Percentiles rank a stretch among this genome's conserved stretches.
Evolutionary conservation across 2,888 invertebrate genomes (phyloP).

Genomic region (Plutella xylostella): DNA sequence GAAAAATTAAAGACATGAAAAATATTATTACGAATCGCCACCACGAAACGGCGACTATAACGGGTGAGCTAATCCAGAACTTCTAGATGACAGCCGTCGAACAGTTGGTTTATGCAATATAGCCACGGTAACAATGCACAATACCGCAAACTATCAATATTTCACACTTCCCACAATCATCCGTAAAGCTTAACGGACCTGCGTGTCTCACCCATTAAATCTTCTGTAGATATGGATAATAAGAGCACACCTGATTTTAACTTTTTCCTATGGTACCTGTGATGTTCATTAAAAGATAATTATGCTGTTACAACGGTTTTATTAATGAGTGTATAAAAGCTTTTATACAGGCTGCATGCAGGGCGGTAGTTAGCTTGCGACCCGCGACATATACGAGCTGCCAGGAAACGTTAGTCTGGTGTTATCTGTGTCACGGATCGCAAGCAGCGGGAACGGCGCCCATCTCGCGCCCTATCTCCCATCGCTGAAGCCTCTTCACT

Average conservation of each 20-base stretch:
- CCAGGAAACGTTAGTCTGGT: constrained; percentile 38
- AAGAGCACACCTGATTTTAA: background rate
- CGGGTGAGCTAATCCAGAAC: background rate
- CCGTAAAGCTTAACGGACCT: constrained; percentile 42
- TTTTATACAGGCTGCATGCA: too few relatives aligned
- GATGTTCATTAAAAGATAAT: constrained; percentile 3
- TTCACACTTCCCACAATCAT: constrained; percentile 49
- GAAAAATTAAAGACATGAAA: background rate
- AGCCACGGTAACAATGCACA: constrained; percentile 24
- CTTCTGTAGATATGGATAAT: background rate
- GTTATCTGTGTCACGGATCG: constrained; percentile 51
- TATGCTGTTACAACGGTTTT: constrained; percentile 1
- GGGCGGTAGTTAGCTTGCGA: background rate
- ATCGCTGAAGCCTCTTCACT: constrained; percentile 30
- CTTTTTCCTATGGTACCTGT: background rate
- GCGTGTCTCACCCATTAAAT: constrained; percentile 12
- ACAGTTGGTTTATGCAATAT: constrained; percentile 24
- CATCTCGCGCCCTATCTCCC: constrained; percentile 38
- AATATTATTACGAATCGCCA: background rate
- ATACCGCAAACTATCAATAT: constrained; percentile 45
- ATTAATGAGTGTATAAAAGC: constrained; percentile 3
- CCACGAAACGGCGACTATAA: background rate
- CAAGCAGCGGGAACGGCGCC: constrained; percentile 29
- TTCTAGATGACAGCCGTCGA: background rate
- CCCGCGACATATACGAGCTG: constrained; percentile 13